Percentiles rank a stretch among this genome's conserved stretches.
phyloP scores from a whole-genome alignment of 2,797 vertebrate species.

The Pangasius djambal region DNA sequence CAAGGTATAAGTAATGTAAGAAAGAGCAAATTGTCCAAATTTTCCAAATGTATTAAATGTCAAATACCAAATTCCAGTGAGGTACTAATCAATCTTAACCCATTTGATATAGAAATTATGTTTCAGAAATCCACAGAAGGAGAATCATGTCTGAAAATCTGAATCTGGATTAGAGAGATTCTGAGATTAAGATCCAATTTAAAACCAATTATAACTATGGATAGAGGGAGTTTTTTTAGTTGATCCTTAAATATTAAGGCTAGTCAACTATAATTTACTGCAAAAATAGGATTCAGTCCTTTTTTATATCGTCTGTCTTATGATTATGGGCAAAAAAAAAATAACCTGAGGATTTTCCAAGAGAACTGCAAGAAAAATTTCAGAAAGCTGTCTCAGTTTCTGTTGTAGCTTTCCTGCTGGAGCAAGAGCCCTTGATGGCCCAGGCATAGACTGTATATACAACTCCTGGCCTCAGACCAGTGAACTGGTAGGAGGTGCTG shows the following conservation, averaged over 20 bases:
- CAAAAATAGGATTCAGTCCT: neutral
- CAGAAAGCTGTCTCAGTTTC: constrained; percentile 53
- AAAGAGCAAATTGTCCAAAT: neutral
- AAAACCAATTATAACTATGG: neutral
- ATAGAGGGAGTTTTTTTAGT: neutral
- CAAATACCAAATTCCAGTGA: too few relatives aligned
- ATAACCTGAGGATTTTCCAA: neutral
- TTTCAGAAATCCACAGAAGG: neutral
- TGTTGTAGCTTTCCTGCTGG: constrained; percentile 74
- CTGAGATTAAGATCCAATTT: neutral
- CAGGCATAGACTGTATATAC: constrained; percentile 76
- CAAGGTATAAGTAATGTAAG: neutral
- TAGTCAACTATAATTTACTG: neutral
- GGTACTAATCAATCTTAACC: neutral
- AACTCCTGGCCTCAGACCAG: constrained; percentile 73
- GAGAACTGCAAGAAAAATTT: neutral
- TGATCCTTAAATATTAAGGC: neutral
- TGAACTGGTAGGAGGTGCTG: constrained; percentile 68
- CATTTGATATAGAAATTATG: neutral
- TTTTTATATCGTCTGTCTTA: neutral
- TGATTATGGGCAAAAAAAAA: neutral
- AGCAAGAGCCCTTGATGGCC: constrained; percentile 75
- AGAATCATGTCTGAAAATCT: too few relatives aligned
- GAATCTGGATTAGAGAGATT: neutral
- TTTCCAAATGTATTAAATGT: too few relatives aligned